Evolutionary conservation across 2,797 vertebrate species (phyloP).

Genomic region (Varecia variegata): DNA sequence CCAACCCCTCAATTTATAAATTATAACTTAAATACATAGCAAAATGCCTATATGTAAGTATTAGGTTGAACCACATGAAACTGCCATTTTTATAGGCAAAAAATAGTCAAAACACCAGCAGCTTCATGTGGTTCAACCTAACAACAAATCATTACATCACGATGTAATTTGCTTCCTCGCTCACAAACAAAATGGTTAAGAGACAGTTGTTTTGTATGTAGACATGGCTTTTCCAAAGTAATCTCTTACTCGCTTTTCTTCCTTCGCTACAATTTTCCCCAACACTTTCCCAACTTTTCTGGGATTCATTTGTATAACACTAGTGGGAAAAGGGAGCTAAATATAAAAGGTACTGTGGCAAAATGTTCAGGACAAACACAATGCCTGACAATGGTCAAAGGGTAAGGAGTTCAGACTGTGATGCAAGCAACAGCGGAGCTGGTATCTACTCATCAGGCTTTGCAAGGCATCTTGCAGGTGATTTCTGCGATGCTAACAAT

Average conservation of each 20-base stretch:
- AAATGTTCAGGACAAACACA: not conserved
- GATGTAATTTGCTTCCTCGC: not conserved
- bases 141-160: not conserved
- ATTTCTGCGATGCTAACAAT: not conserved
- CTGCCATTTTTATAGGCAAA: not conserved
- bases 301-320: not conserved
- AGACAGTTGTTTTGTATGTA: not conserved
- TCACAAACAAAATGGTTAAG: not conserved
- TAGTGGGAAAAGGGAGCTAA: not conserved
- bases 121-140: not conserved
- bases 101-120: not conserved
- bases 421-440: not conserved
- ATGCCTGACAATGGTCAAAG: not conserved
- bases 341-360: not conserved
- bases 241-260: not conserved
- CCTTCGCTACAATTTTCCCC: not conserved
- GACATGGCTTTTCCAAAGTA: not conserved
- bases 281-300: not conserved
- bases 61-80: not conserved
- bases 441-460: not conserved
- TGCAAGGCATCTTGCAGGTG: not conserved
- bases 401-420: not conserved
- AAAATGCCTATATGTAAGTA: not conserved
- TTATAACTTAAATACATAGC: conserved; percentile 7
- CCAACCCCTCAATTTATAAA: not conserved